phyloP scores from a whole-genome alignment of 1,140 invertebrate genomes.

The Charaxes varanes region DNA sequence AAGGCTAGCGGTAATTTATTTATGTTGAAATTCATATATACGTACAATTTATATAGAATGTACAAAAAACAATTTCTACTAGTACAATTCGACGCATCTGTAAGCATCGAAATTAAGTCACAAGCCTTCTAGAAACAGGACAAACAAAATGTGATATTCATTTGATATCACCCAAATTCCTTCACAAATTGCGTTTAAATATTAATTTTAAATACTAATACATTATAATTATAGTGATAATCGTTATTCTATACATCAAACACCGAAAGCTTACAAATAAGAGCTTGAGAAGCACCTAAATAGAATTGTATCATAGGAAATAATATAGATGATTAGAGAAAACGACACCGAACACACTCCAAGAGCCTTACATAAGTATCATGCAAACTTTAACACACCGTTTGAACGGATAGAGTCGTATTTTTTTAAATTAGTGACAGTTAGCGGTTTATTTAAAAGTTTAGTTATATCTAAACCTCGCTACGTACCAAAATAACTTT shows the following conservation, averaged over 20 bases:
- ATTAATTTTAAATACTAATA: conserved; percentile 34
- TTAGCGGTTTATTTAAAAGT: conserved; percentile 42
- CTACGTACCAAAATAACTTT: conserved; percentile 66
- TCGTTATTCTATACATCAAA: conserved; percentile 50
- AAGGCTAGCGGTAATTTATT: conserved; percentile 10
- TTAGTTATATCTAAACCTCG: conserved; percentile 46
- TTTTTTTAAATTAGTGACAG: conserved; percentile 65
- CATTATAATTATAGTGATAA: conserved; percentile 28
- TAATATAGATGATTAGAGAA: conserved; percentile 39
- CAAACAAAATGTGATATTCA: conserved; percentile 33
- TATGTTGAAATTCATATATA: no score
- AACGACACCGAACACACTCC: conserved; percentile 55
- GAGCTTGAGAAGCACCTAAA: conserved; percentile 44
- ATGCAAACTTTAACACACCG: conserved; percentile 31
- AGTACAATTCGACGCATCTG: conserved; percentile 6
- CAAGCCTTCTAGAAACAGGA: conserved; percentile 2
- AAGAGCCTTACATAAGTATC: conserved; percentile 42
- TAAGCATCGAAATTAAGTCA: conserved; percentile 5
- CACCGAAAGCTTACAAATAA: conserved; percentile 62
- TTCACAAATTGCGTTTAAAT: conserved; percentile 46
- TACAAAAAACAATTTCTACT: not conserved
- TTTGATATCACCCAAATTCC: conserved; percentile 73
- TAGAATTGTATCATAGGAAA: conserved; percentile 23
- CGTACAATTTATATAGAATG: no score
- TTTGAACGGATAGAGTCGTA: conserved; percentile 16